Evolutionary conservation across 2,888 invertebrate species (phyloP).

Genomic region (Julus scandinavius): DNA sequence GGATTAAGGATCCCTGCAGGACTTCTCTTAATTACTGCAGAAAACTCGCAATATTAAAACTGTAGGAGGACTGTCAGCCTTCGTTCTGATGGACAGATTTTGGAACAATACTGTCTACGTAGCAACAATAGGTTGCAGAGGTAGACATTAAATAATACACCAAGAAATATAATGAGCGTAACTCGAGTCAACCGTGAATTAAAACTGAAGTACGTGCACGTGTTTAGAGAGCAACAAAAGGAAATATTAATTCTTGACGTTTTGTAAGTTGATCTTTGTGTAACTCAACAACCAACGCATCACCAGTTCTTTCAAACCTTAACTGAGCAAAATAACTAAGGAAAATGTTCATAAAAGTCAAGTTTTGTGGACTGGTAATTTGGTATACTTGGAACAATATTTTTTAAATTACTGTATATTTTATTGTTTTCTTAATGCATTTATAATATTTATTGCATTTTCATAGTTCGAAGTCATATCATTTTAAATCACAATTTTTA

Average conservation of each 20-base stretch:
- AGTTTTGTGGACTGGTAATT: background rate
- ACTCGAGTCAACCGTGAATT: background rate
- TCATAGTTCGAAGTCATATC: too few relatives aligned
- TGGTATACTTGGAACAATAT: background rate
- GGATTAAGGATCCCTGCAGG: conserved; percentile 5
- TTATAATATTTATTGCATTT: too few relatives aligned
- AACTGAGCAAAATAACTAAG: background rate
- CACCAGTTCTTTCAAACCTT: background rate
- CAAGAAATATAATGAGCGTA: background rate
- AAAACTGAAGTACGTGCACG: background rate
- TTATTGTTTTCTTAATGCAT: too few relatives aligned
- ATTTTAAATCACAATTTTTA: too few relatives aligned
- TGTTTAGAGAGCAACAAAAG: background rate
- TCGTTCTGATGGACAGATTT: background rate
- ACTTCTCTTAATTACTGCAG: background rate
- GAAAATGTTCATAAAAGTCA: background rate
- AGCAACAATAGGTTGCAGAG: background rate
- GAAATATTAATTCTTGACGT: background rate
- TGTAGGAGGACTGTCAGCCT: background rate
- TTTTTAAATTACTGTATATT: too few relatives aligned
- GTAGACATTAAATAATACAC: background rate
- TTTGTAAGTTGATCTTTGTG: background rate
- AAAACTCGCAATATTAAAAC: background rate
- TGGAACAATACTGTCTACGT: background rate
- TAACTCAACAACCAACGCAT: background rate